Evolutionary conservation across 1,140 invertebrate species (phyloP).

Genomic region (Paraescarpia echinospica): DNA sequence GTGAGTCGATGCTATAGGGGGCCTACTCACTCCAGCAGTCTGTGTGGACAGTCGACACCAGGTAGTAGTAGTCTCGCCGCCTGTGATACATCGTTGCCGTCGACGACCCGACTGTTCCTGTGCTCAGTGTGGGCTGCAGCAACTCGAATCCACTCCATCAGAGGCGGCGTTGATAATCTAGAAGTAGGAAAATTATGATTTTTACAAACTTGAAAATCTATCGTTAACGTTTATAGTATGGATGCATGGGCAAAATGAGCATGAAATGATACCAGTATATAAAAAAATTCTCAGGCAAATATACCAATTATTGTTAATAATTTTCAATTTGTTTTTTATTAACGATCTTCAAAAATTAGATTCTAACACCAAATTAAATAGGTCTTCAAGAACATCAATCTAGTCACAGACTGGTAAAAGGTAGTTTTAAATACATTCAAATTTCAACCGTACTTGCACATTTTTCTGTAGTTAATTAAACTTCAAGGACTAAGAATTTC

Average conservation of each 20-base stretch:
- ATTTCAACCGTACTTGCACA: no score
- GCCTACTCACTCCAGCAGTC: constrained; percentile 64
- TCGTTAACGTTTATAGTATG: neutral
- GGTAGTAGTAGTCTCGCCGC: constrained; percentile 81
- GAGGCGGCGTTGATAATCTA: constrained; percentile 64
- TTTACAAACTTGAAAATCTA: neutral
- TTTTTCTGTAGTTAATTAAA: no score
- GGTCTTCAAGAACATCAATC: no score
- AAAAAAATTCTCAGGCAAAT: no score
- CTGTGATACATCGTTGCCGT: constrained; percentile 85
- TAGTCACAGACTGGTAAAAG: no score
- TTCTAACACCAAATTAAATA: neutral
- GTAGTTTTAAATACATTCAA: no score
- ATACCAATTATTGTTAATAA: no score
- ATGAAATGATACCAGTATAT: no score
- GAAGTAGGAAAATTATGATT: neutral
- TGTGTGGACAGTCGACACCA: constrained; percentile 82
- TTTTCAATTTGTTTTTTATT: no score
- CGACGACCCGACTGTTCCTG: constrained; percentile 74
- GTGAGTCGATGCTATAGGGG: neutral
- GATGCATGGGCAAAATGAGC: neutral
- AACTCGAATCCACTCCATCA: constrained; percentile 84
- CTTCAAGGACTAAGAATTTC: no score
- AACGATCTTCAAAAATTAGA: no score
- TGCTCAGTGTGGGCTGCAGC: constrained; percentile 79